Evolutionary conservation across 2,113 vertebrate species (phyloP), one percentile per base, ranked within the genome.

Genomic region (Oreotrochilus melanogaster): DNA sequence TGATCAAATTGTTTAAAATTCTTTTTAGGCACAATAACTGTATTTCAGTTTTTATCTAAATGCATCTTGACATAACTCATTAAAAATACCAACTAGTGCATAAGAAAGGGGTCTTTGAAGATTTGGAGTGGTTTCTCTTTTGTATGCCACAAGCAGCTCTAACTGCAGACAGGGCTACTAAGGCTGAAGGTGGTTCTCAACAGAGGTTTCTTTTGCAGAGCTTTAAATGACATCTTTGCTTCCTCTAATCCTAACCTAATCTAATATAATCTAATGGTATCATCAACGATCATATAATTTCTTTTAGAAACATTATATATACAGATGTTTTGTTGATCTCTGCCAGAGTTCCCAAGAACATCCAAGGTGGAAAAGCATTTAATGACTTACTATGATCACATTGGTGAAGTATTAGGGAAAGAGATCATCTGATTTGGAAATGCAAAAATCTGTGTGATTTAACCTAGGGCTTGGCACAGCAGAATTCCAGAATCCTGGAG

Each of bases 381-480:
- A 14, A 31, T 69, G 10, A 6, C 17, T 75, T 57, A 27, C 56
- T 87, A 14, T 71, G 18, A 75, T 72, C 45, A 72, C 24, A 39
- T 17, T 6, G 2, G 6, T 30, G 31, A 89, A 62, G 33, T 64
- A 47, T 69, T 35, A 78, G 27, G 37, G 27, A 51, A 88, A 80
- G 19, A 9, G 21, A 56, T 24, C 43, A 7, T 60, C 33, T 65
- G 24, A 43, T 94, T 28, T 88, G 62, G 30, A 88, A 88, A 60
- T 61, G 48, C 7, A 57, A 33, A 85, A 60, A 43, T n/a, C 30
- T 10, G 1, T 88, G 9, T 75, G 7, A 48, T 72, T 85, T 88
- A 58, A 65, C 4, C 19, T 33, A 65, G 13, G 45, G 23, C 16
- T 70, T 2, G 1, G 6, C 12, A n/a, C 3, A 0, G 6, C 48